A percentile compares a stretch with the other conserved stretches of the same genome.
These are phyloP conservation scores for Chrysocyon brachyurus DNA, from an alignment of 2,797 vertebrate genomes.

Conservation along the genomic window DNA sequence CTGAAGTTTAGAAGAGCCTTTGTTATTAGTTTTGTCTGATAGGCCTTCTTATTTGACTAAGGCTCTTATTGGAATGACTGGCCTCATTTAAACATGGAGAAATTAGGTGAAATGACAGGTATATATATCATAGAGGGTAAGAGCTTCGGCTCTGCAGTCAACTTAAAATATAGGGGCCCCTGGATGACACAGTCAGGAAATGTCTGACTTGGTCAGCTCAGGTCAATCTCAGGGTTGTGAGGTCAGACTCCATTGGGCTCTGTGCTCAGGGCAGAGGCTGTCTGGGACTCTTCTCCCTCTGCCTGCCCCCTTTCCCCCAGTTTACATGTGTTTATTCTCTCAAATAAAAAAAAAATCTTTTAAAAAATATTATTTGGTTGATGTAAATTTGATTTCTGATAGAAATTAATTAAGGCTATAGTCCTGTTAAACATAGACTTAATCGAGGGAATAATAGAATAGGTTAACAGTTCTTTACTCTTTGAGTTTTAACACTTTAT, in stretches of 20 bases:
- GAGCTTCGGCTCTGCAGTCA: not conserved
- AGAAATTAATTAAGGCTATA: not conserved
- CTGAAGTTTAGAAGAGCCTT: slow-evolving; percentile 10
- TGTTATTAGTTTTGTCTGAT: slow-evolving; percentile 4
- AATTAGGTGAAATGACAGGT: slow-evolving; percentile 25
- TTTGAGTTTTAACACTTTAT: slow-evolving; percentile 44
- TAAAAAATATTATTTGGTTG: not conserved
- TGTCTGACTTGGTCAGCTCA: not conserved
- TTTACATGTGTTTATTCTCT: not conserved
- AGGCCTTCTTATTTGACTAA: slow-evolving; percentile 3
- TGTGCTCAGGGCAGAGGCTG: not conserved
- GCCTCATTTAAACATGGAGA: not conserved
- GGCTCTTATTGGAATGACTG: slow-evolving; percentile 8
- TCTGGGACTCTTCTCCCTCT: not conserved
- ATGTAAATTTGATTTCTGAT: slow-evolving; percentile 35
- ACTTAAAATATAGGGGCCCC: not conserved
- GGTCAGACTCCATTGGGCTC: not conserved
- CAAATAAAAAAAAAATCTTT: not conserved
- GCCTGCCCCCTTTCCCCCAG: not conserved
- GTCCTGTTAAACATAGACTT: not conserved
- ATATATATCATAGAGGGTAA: not conserved
- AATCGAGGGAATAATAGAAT: not conserved
- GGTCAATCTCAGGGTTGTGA: not conserved
- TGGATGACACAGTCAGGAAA: not conserved
- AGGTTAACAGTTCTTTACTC: not conserved